Evolutionary conservation across 2,113 vertebrate species (phyloP).

Genomic region (Scolopax mira): DNA sequence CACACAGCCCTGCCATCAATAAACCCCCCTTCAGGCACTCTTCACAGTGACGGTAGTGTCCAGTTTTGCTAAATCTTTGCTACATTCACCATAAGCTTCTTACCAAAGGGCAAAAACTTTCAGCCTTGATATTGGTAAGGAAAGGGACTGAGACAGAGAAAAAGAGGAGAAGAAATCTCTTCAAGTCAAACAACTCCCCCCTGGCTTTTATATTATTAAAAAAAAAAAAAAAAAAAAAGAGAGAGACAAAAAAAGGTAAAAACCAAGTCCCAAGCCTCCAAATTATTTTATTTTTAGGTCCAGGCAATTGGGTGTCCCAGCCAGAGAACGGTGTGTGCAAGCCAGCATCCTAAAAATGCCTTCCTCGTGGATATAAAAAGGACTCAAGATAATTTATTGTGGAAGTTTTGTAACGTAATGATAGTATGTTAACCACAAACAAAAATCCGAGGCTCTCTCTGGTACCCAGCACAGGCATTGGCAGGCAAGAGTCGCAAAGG

Average conservation of each 20-base stretch:
- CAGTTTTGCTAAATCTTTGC: neutral
- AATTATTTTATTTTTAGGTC: slow-evolving; percentile 74
- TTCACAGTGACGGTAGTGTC: neutral
- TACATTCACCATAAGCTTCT: neutral
- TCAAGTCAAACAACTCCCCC: neutral
- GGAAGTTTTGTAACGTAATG: slow-evolving; percentile 43
- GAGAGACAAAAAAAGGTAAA: neutral
- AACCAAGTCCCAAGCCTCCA: neutral
- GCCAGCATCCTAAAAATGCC: slow-evolving; percentile 56
- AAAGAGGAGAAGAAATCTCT: neutral
- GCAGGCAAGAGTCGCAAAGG: neutral
- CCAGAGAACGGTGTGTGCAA: neutral
- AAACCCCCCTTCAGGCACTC: neutral
- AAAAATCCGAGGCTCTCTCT: neutral
- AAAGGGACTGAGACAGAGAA: neutral
- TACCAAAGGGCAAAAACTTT: neutral
- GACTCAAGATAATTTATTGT: slow-evolving; percentile 43
- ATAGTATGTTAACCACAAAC: slow-evolving; percentile 51
- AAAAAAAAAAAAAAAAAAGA: no score
- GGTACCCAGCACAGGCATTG: slow-evolving; percentile 16
- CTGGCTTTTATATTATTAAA: neutral
- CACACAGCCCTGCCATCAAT: neutral
- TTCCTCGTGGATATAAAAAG: slow-evolving; percentile 61
- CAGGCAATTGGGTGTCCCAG: slow-evolving; percentile 14
- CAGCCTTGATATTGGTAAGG: neutral